Evolutionary conservation across 2,113 vertebrate species (phyloP), one percentile per base, ranked within the genome.

Genomic region (Xiphophorus hellerii): DNA sequence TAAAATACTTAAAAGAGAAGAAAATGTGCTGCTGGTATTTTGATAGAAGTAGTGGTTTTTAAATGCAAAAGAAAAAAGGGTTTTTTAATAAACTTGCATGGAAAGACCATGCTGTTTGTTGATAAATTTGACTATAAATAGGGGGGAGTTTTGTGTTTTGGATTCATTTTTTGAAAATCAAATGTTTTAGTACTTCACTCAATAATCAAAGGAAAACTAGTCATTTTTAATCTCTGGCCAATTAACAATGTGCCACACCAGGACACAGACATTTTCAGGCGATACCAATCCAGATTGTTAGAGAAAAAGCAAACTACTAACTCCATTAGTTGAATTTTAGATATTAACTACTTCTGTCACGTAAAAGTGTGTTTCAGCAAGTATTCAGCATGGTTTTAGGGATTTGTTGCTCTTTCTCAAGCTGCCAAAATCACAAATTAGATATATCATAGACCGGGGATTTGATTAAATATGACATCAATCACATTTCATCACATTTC

Each of bases 331-430:
- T 22, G 5, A 54, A 54, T 54, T 22, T 54, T 25, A 22, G 17
- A 7, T 54, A 25, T 22, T 54, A 54, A 54, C 20, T 6, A 22
- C 20, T 54, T 54, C 7, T 7, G 1, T 20, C 48, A 54, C 6
- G 10, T 54, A 8, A 28, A 48, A 1, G 30, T 14, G 31, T 15
- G 54, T 39, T 64, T 54, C 25, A 58, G 3, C 25, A 30, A 5
- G 39, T 42, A 33, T 78, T 78, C 10, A 64, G 67, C 27, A 61
- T 2, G 22, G 44, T 20, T 14, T 28, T 15, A 69, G 35, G 65
- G 79, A 66, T 69, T 73, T 77, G 75, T 80, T 80, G 74, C 76
- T 60, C 4, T 20, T 8, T 44, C 80, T 86, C 77, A 86, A 51
- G 8, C 22, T 29, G n/a, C 51, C 39, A 71, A 13, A 66, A 27